phyloP scores from a whole-genome alignment of 2,888 invertebrate species.

The Agonopterix arenella region DNA sequence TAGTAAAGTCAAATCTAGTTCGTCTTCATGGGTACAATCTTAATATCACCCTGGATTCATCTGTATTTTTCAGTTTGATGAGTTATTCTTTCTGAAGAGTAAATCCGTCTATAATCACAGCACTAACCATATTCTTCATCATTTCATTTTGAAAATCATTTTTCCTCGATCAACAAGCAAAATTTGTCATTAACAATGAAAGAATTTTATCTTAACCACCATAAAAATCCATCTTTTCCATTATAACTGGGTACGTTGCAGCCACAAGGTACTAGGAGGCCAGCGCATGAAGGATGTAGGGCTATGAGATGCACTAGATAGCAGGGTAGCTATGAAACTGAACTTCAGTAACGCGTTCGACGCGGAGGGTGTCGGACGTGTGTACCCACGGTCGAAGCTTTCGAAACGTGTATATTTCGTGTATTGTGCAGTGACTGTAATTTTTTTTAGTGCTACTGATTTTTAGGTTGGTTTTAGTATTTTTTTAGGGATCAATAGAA shows the following conservation, averaged over 20 bases:
- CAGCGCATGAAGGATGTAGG: slow-evolving; percentile 27
- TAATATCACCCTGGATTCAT: too few species aligned
- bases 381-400: slow-evolving; percentile 15
- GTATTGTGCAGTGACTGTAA: slow-evolving; percentile 6
- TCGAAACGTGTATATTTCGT: slow-evolving; percentile 19
- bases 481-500: background rate
- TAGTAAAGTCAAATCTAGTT: too few species aligned
- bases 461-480: slow-evolving; percentile 4
- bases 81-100: too few species aligned
- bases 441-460: background rate
- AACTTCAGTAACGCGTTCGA: slow-evolving; percentile 55
- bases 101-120: too few species aligned
- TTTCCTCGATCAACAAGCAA: too few species aligned
- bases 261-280: slow-evolving; percentile 40
- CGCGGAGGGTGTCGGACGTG: slow-evolving; percentile 46
- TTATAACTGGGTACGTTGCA: background rate
- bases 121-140: too few species aligned
- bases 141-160: too few species aligned
- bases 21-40: too few species aligned
- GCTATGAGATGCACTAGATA: slow-evolving; percentile 47
- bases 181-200: too few species aligned
- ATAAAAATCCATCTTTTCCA: slow-evolving; percentile 24
- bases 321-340: slow-evolving; percentile 18
- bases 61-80: too few species aligned
- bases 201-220: slow-evolving; percentile 5